Base-by-base conservation (phyloP, 2,888 invertebrate genomes). In the Rhagonycha lutea region DNA sequence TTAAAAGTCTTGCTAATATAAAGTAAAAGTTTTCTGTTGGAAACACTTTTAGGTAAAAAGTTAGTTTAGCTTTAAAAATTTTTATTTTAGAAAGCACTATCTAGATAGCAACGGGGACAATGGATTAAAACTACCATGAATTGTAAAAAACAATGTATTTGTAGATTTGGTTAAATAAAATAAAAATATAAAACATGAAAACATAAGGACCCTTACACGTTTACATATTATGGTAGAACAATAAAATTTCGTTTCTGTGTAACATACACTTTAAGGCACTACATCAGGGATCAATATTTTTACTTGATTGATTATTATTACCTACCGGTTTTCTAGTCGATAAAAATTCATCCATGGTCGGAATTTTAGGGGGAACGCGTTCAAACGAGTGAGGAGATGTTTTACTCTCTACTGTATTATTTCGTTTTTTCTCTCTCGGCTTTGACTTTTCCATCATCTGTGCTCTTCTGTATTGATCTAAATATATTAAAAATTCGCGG, bases 401-500 rank as follows among this genome's bases (percentile, higher is more conserved):
- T 87, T 47, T 74, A 3, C 60, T 86, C 87, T 85, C 89, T 88
- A 88, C 74, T 88, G 88, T 78, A 88, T 87, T 81, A 28, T 11
- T 24, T 9, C 18, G 29, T 5, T 72, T 76, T 23, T 47, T 74
- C n/a, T 81, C 82, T 61, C 79, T 82, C 7, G 84, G 83, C 74
- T 85, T 88, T 74, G 88, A 89, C 70, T 88, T 85, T 77, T 89
- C 89, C 8, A 88, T 84, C 77, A 90, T 82, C 73, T 89, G 89
- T 10, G 86, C 88, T 70, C 87, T 85, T 83, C 91, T 89, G 83
- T 92, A 92, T 81, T 92, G 91, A 79, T 93, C 92, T 72, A 93
- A 86, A 82, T 92, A 93, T 76, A 91, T 89, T 26, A 93, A 85
- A 84, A 93, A 94, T 80, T 93, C 93, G 71, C 91, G 90, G 84